A percentile compares a stretch with the other conserved stretches of the same genome.
phyloP scores from a whole-genome alignment of 2,888 invertebrate species.

The Pseudeuparius sepicola region DNA sequence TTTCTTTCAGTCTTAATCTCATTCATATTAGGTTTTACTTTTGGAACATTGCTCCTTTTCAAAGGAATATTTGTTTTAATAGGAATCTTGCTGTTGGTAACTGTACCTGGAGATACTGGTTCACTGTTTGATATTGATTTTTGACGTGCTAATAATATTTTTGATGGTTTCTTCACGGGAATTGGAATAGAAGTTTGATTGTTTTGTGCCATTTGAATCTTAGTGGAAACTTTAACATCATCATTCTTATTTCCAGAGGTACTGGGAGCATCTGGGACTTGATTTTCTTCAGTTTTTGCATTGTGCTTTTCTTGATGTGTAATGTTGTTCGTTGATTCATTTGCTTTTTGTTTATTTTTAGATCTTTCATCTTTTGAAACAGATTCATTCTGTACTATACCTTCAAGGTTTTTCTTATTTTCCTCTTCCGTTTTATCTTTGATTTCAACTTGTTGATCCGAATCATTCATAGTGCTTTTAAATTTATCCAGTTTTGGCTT shows the following conservation, averaged over 20 bases:
- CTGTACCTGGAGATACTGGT: conserved; percentile 26
- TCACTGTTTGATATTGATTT: conserved; percentile 30
- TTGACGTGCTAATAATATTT: conserved; percentile 35
- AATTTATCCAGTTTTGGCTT: too few relatives aligned
- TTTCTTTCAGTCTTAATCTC: background rate
- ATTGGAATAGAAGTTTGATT: conserved; percentile 28
- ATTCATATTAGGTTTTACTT: background rate
- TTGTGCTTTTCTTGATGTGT: conserved; percentile 2
- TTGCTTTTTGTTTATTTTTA: background rate
- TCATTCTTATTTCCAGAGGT: background rate
- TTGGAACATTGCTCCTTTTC: background rate
- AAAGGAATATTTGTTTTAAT: conserved; percentile 22
- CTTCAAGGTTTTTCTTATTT: background rate
- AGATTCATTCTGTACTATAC: too few relatives aligned
- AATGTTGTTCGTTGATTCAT: too few relatives aligned
- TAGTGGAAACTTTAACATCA: conserved; percentile 24
- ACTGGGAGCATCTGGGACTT: background rate
- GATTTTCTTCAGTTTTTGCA: conserved; percentile 1
- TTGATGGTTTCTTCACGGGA: conserved; percentile 30
- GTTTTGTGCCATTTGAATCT: conserved; percentile 33
- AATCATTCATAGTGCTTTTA: too few relatives aligned
- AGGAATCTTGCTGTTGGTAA: conserved; percentile 31
- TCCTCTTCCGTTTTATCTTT: background rate
- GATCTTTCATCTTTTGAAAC: background rate
- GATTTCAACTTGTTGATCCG: background rate